These are phyloP conservation scores for Eupithecia abbreviata DNA, from an alignment of 2,888 invertebrate genomes.

Conservation along the genomic window DNA sequence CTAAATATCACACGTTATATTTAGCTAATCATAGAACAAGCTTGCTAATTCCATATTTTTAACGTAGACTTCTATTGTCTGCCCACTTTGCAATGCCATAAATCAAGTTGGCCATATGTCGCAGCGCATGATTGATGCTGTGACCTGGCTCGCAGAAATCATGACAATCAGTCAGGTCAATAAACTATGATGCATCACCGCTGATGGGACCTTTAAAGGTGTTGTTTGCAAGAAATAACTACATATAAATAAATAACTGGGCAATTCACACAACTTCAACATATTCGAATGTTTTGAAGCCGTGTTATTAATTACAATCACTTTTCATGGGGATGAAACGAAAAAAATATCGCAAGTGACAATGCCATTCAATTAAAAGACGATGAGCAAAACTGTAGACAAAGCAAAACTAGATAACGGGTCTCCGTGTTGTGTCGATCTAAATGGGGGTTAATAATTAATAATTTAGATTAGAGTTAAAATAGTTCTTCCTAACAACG, in stretches of 20 bases:
- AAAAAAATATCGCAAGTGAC: no score
- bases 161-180: slow-evolving; percentile 27
- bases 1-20: neutral
- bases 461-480: no score
- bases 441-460: no score
- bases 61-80: neutral
- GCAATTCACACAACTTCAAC: neutral
- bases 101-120: slow-evolving; percentile 32
- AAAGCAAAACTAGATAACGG: no score
- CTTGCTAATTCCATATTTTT: neutral
- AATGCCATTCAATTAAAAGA: no score
- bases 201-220: neutral
- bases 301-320: neutral
- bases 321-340: neutral
- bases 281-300: neutral
- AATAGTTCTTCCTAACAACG: no score
- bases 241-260: neutral
- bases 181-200: slow-evolving; percentile 24
- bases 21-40: neutral
- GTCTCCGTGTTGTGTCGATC: no score
- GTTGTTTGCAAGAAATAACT: neutral
- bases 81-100: slow-evolving; percentile 18
- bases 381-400: no score
- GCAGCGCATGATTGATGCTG: slow-evolving; percentile 27
- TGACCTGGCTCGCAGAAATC: slow-evolving; percentile 21